Base-by-base conservation (phyloP, 1,140 invertebrate genomes). In the Trissolcus basalis region DNA sequence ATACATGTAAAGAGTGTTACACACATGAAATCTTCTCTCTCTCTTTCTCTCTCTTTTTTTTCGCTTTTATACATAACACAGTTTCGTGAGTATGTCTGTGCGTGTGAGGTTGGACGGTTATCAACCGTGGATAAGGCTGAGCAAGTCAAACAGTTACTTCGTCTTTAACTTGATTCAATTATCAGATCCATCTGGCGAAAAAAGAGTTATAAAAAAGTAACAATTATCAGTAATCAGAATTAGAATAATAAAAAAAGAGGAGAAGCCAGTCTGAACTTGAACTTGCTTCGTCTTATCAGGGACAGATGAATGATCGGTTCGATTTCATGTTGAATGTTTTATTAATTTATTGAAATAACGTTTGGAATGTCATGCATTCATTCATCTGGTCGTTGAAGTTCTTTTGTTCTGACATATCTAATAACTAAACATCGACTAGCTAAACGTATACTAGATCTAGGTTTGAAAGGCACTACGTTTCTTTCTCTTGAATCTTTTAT, bases 1-100 rank as follows among this genome's bases (percentile, higher is more conserved):
- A 68, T 76, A 69, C 72, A 70, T 70, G 65, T 76, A 75, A 55
- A 75, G 48, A 65, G 64, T 69, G 59, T 54, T 75, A 69, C 72
- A 75, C 59, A 70, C 59, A 70, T 67, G 73, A 65, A 63, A 45
- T 68, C 39, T 43, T 51, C 56, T 12, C 7, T 4, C 2, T 11
- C 9, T 39, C 36, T 27, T 27, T 39, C 1, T 4, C 9, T n/a
- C 3, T 11, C 3, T 8, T 39, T 9, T 39, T 39, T 4, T 4
- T n/a, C 36, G 36, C n/a, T 11, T 9, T 9, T 11, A 39, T 39
- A 39, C 36, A 8, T 39, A 58, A 65, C 39, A 71, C 50, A 44
- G 44, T 35, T 44, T 56, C 14, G 43, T 63, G 68, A 43, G 12
- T 49, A 48, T 56, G 61, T 51, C 48, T 55, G 51, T 64, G 53